Base-by-base conservation (phyloP, 2,888 invertebrate genomes). In the Pterostichus madidus region DNA sequence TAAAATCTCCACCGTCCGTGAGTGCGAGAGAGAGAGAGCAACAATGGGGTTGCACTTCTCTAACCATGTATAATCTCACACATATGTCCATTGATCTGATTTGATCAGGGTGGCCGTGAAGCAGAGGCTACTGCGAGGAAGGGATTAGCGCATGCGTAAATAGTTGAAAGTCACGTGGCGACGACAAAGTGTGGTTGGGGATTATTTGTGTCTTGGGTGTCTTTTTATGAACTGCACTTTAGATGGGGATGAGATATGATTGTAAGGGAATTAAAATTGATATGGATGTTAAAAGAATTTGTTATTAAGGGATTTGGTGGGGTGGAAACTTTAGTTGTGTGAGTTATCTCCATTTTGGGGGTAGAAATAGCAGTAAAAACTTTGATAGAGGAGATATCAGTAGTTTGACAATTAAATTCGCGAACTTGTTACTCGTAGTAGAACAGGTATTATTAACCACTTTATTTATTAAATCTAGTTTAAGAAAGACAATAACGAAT, bases 71-170 rank as follows among this genome's bases (percentile, higher is more conserved):
- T 87, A 88, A 88, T 88, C 87, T 86, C 83, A 85, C 86, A 87
- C 88, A 88, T 88, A 88, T 88, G 88, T 85, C 86, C 88, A 87
- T 86, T 87, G 87, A 87, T 88, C 87, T 87, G 87, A 87, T 88
- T 86, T 86, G 87, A 87, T 87, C 86, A 86, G 86, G 85, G 85
- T 85, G 84, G 84, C 86, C 68, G 24, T 10, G 64, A 32, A 24
- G n/a, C n/a, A 32, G 71, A 15, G n/a, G 17, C 13, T 44, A 39
- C 17, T 31, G 44, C 71, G 39, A 17, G 7, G 46, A 39, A 64
- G 39, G 64, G 64, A 64, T 32, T 35, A 64, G 39, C 75, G 75
- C 75, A 24, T 53, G 75, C 75, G 75, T 52, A 75, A 17, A 56
- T 8, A 17, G 56, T 17, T 17, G 17, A 4, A 15, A 17, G 56